Evolutionary conservation across 2,888 invertebrate genomes (phyloP).

Genomic region (Hemistola chrysoprasaria): DNA sequence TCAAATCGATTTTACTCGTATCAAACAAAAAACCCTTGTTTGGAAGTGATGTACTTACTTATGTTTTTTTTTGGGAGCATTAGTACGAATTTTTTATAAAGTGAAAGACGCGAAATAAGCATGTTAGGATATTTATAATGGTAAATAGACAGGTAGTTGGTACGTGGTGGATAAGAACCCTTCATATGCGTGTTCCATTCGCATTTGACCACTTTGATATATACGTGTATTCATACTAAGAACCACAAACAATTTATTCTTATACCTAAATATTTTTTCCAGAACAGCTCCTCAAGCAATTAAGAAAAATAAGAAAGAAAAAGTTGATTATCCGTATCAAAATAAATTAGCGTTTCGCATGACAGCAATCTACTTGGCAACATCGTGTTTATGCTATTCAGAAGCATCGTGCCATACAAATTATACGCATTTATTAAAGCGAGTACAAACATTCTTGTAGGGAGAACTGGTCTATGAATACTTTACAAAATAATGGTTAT

Average conservation of each 20-base stretch:
- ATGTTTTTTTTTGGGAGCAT: too few species aligned
- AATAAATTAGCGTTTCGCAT: constrained; percentile 23
- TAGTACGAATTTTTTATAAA: too few species aligned
- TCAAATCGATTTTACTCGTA: constrained; percentile 5
- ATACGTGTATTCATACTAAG: too few species aligned
- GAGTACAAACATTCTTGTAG: constrained; percentile 8
- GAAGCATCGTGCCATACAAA: constrained; percentile 16
- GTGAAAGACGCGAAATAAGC: too few species aligned
- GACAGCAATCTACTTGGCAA: constrained; percentile 19
- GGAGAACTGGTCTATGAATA: constrained; percentile 8
- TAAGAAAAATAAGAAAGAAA: constrained; percentile 11
- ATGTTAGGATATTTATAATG: too few species aligned
- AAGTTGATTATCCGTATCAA: constrained; percentile 17
- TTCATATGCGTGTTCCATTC: too few species aligned
- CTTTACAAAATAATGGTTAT: too few species aligned
- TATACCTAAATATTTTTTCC: neutral
- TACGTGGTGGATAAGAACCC: too few species aligned
- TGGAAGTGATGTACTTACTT: too few species aligned
- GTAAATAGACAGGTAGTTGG: too few species aligned
- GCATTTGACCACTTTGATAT: too few species aligned
- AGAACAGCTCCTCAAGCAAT: constrained; percentile 1
- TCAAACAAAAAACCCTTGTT: too few species aligned
- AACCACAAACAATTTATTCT: neutral
- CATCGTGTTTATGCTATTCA: constrained; percentile 18
- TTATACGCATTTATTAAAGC: constrained; percentile 19